Conservation (phyloP, 2,113 vertebrate genomes). For the Oceanodroma tethys region DNA sequence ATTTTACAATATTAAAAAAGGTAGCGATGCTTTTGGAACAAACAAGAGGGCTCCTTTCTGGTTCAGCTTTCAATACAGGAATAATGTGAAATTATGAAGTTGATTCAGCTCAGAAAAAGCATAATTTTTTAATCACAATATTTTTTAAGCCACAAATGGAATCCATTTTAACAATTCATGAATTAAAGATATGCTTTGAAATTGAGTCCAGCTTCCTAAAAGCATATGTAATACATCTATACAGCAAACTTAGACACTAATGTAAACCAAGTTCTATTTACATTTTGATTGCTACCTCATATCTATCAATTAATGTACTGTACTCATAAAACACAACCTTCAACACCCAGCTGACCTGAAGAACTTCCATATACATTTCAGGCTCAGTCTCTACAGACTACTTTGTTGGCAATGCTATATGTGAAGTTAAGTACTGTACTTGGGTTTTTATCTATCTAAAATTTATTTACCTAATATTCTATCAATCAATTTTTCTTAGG, state of each 20-base stretch:
- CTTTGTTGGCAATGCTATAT: neutral
- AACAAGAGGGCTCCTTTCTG: neutral
- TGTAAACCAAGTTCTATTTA: conserved; percentile 45
- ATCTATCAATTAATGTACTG: conserved; percentile 51
- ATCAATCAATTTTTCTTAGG: neutral
- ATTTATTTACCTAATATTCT: neutral
- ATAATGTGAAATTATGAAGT: conserved; percentile 11
- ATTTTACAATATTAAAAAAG: neutral
- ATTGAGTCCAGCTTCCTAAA: conserved; percentile 36
- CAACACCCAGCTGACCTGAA: neutral
- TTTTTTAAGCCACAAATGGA: conserved; percentile 44
- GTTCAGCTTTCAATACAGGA: neutral
- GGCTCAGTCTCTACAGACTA: neutral
- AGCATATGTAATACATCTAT: conserved; percentile 21
- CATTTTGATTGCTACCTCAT: conserved; percentile 52
- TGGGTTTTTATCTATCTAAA: conserved; percentile 2
- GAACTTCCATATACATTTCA: neutral
- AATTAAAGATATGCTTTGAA: conserved; percentile 58
- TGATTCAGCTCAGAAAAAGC: conserved; percentile 1
- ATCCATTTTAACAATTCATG: conserved; percentile 53
- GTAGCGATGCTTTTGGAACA: neutral
- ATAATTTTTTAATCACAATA: conserved; percentile 43
- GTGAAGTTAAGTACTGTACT: neutral
- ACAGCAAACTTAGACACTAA: conserved; percentile 25
- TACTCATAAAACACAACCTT: conserved; percentile 55